Percentiles rank a stretch among this genome's conserved stretches.
These are phyloP conservation scores for Neoaliturus tenellus DNA, from an alignment of 2,888 invertebrate genomes.

Conservation along the genomic window DNA sequence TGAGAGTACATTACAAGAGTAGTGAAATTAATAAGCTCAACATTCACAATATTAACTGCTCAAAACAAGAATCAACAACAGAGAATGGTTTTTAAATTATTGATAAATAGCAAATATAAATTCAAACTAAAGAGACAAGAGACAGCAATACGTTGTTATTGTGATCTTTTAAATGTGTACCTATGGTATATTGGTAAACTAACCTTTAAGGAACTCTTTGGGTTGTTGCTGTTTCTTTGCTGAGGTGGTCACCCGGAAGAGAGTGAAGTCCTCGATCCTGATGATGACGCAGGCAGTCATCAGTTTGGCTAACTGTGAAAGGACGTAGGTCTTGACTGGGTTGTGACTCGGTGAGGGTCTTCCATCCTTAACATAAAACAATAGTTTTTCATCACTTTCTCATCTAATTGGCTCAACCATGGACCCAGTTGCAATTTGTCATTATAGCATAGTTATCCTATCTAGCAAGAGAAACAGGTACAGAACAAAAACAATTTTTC, in stretches of 20 bases:
- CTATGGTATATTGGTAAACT: neutral
- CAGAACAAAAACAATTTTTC: too few species aligned
- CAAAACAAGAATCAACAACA: neutral
- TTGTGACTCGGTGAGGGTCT: conserved; percentile 47
- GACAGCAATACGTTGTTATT: conserved; percentile 40
- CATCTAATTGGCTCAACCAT: too few species aligned
- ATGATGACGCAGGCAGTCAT: conserved; percentile 96
- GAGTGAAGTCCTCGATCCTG: conserved; percentile 92
- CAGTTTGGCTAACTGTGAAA: conserved; percentile 87
- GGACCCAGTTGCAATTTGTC: too few species aligned
- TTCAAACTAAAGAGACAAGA: neutral
- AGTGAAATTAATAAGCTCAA: too few species aligned
- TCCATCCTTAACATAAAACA: neutral
- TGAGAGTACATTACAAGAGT: too few species aligned
- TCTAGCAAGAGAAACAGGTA: too few species aligned
- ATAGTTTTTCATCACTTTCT: too few species aligned
- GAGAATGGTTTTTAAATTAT: neutral
- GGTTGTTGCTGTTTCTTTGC: conserved; percentile 83
- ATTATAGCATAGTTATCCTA: too few species aligned
- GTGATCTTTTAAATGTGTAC: conserved; percentile 13
- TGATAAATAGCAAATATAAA: neutral
- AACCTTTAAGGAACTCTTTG: conserved; percentile 89
- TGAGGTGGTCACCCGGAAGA: conserved; percentile 89
- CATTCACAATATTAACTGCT: too few species aligned
- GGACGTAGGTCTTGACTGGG: conserved; percentile 69